These are phyloP conservation scores for Leptinotarsa rubiginosa DNA, from an alignment of 2,888 invertebrate species.

Conservation along the genomic window DNA sequence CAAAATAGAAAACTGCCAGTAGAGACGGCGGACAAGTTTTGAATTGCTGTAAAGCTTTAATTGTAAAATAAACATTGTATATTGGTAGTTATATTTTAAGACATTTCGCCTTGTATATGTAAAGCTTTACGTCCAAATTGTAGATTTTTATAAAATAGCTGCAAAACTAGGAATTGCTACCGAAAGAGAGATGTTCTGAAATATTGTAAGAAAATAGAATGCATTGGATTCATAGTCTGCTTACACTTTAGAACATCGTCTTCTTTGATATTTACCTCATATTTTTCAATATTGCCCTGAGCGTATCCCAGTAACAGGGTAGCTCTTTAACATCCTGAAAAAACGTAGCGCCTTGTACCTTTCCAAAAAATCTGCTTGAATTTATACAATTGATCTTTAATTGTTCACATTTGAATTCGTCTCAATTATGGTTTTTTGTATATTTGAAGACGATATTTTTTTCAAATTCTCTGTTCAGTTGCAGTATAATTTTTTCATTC, in stretches of 20 bases:
- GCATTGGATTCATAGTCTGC: background rate
- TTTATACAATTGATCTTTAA: background rate
- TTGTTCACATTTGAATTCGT: background rate
- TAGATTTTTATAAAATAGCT: slow-evolving; percentile 47
- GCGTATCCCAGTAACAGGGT: background rate
- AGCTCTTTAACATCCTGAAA: background rate
- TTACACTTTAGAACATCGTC: background rate
- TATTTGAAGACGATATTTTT: background rate
- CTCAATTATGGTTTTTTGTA: background rate
- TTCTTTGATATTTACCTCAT: slow-evolving; percentile 14
- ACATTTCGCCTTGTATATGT: slow-evolving; percentile 50
- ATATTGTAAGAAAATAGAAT: background rate
- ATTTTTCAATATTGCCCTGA: slow-evolving; percentile 11
- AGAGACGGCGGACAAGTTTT: slow-evolving; percentile 52
- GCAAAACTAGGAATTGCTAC: slow-evolving; percentile 25
- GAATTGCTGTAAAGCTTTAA: slow-evolving; percentile 65
- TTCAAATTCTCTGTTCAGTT: background rate
- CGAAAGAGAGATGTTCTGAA: slow-evolving; percentile 14
- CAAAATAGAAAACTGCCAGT: slow-evolving; percentile 61
- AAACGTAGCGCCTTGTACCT: background rate
- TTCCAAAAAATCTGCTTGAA: background rate
- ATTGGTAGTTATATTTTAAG: slow-evolving; percentile 49
- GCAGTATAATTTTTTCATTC: background rate
- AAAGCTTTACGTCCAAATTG: slow-evolving; percentile 53
- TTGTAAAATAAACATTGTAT: slow-evolving; percentile 59